Conservation (phyloP, 2,888 invertebrate species). For the Drosophila anceps region DNA sequence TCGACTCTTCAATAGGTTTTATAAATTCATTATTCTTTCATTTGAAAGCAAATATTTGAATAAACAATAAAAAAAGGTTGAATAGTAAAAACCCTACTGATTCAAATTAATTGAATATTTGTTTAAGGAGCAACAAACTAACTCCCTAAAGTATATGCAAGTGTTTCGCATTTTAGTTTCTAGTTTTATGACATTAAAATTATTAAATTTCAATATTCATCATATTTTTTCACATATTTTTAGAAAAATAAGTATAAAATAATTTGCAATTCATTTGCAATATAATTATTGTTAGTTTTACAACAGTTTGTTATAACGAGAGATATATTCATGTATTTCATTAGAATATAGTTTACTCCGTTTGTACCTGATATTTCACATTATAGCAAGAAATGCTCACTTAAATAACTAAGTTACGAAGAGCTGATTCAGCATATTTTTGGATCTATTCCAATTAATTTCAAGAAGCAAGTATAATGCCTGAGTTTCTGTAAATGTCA, state of each 20-base stretch:
- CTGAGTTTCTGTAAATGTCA: slow-evolving; percentile 48
- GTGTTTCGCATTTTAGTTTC: not conserved
- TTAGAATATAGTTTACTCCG: slow-evolving; percentile 30
- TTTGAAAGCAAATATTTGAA: not conserved
- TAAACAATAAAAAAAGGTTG: not conserved
- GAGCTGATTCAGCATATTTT: slow-evolving; percentile 47
- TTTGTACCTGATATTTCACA: slow-evolving; percentile 34
- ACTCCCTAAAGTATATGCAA: not conserved
- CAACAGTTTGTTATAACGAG: slow-evolving; percentile 12
- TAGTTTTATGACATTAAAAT: not conserved
- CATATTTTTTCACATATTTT: not conserved
- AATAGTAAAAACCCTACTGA: not conserved
- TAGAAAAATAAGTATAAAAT: slow-evolving; percentile 26
- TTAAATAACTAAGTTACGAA: slow-evolving; percentile 20
- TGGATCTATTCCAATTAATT: slow-evolving; percentile 29
- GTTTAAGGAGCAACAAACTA: not conserved
- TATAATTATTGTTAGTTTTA: slow-evolving; percentile 9
- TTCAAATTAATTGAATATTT: not conserved
- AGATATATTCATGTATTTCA: slow-evolving; percentile 10
- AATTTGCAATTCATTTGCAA: slow-evolving; percentile 40
- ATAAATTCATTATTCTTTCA: not conserved
- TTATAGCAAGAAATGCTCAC: slow-evolving; percentile 18
- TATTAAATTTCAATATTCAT: not conserved
- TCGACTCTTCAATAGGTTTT: not conserved
- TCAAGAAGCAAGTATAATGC: slow-evolving; percentile 25